phyloP scores from a whole-genome alignment of 2,113 vertebrate genomes.

The Boleophthalmus pectinirostris region DNA sequence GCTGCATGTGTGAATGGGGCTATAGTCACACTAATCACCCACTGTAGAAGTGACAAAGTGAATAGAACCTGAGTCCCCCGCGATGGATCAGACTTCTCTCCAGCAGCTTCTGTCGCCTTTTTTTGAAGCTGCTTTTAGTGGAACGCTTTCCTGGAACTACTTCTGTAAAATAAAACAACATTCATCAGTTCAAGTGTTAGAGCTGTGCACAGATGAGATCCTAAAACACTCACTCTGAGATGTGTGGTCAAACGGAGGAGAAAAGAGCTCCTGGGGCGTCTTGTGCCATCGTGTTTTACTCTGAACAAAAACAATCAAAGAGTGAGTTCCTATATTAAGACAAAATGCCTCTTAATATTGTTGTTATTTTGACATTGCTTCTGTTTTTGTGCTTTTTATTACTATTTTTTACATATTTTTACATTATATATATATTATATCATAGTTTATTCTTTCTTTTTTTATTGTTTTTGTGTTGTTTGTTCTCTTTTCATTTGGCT shows the following conservation, averaged over 20 bases:
- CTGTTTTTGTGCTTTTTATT: no score
- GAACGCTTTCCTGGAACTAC: background rate
- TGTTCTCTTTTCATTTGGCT: no score
- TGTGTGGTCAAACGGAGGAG: background rate
- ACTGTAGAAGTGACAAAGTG: background rate
- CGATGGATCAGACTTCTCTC: background rate
- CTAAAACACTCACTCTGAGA: background rate
- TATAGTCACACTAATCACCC: no score
- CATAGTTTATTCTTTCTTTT: no score
- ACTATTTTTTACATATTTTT: no score
- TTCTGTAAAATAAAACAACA: background rate
- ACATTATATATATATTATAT: no score
- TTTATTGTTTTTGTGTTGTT: no score
- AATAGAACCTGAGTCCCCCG: background rate
- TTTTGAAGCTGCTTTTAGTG: background rate
- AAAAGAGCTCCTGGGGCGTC: background rate
- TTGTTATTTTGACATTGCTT: no score
- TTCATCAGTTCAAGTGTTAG: background rate
- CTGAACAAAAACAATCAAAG: background rate
- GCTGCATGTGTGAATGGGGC: background rate
- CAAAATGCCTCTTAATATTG: no score
- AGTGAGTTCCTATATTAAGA: background rate
- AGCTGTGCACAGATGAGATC: background rate
- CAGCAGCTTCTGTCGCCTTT: background rate
- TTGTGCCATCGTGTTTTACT: background rate